Base-by-base conservation (phyloP, 1,140 invertebrate genomes). In the Hycleus phaleratus region DNA sequence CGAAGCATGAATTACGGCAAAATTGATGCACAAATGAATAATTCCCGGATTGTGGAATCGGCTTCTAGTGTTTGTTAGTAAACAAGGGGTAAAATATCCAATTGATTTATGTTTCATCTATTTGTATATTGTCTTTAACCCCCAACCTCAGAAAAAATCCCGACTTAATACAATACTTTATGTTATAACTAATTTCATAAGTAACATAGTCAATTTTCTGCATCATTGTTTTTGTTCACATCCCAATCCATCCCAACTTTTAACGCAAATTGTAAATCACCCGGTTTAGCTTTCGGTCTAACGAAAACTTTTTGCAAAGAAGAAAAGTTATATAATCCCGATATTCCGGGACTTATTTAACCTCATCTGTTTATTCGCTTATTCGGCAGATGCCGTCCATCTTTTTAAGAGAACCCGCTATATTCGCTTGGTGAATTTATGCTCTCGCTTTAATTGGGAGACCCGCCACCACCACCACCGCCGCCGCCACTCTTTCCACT, bases 191-290 rank as follows among this genome's bases (percentile, higher is more conserved):
- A 68, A 68, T 68, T 58, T 63, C 59, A 46, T 58, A 54, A 63
- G 62, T 61, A 7, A 32, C 26, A 18, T 32, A 59, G 44, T 63
- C 58, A 39, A 61, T 63, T 59, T 63, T 61, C 62, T 61, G 64
- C 58, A 46, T 62, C 66, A 68, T 68, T 68, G 66, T 68, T 68
- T 68, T 68, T 68, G 61, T 60, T 64, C 57, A 58, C 58, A 60
- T 32, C 59, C 53, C 46, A 56, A 48, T 49, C 52, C 59, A 58
- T 60, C 56, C 55, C n/a, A 56, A 60, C 38, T 61, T 50, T 47
- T 50, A 54, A 42, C 56, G 26, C 26, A 46, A 49, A 40, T 47
- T 54, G 44, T 62, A 62, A 62, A 62, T 62, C 55, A 55, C 46
- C 44, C 32, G 26, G 40, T 32, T 53, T 56, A 56, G 46, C 45